Evolutionary conservation across 1,140 invertebrate species (phyloP), one percentile per base, ranked within the genome.

Genomic region (Leptoteleia sp.): DNA sequence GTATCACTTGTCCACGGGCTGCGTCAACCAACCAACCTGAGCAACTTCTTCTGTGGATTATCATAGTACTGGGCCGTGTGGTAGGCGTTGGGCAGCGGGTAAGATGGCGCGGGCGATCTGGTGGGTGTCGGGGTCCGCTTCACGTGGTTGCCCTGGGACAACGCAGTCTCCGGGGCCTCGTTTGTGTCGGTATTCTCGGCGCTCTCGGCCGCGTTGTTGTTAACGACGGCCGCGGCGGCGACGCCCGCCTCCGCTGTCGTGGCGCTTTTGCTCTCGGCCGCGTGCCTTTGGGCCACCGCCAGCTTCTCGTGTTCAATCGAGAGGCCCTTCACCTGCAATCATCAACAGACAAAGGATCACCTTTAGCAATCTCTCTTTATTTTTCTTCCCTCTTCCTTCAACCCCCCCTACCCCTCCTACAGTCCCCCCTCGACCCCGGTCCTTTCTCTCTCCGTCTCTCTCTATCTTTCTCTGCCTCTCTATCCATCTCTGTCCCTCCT

Each of bases 241-340:
- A 37, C 52, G 33, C 27, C 43, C 43, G 61, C 9, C 9, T 52
- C 83, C 47, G 79, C 76, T 47, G 84, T 83, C 42, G n/a, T n/a
- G n/a, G 83, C 84, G 67, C 85, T 87, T 77, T 86, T 89, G 75
- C 86, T 89, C 57, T 88, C 87, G 7, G 84, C 84, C 11, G 83
- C 85, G 61, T 93, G 92, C 70, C 91, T 92, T 81, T 93, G 93
- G 45, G 92, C 92, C 37, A 93, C 92, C 19, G 93, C 93, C 83
- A 94, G 81, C 80, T 94, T 94, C 76, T 94, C 93, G 82, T 94
- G 93, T 85, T 94, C 94, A 80, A 94, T 94, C 83, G 94, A 94
- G 80, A 95, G 85, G 57, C 94, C 94, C 87, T 95, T 95, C 37
- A 95, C 94, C 93, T 94, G 55, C 43, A 75, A 55, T 73, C 67